Evolutionary conservation across 23 tunicate genomes (phyloP), one percentile per base, ranked within the genome.

Genomic region (Oikopleura vanhoeffeni): DNA sequence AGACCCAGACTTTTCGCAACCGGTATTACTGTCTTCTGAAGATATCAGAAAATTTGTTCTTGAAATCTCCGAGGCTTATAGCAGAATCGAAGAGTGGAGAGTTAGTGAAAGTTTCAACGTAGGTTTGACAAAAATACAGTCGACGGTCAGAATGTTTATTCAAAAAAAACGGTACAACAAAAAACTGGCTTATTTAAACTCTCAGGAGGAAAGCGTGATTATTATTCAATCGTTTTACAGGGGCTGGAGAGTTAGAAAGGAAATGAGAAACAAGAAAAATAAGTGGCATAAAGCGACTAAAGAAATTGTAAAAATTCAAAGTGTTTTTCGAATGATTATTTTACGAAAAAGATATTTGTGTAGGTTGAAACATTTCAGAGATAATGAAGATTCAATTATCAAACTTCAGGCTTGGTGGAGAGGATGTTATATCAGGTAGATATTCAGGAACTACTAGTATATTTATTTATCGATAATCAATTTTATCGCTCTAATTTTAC

Each of bases 361-460:
- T 34, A 85, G 98, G 83, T 49, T 88, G 76, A 40, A 86, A 0
- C 90, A 86, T 84, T 93, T 90, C 91, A 84, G 88, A 64, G 91
- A 90, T 41, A 86, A 90, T 76, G 98, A 88, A 86, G 85, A 87
- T 41, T 76, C 87, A 41, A 86, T 93, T 39, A 76, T 93, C 35
- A 89, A 90, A 85, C 76, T 93, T 1, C 98, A 93, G 83, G 85
- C 98, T 0, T 90, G 60, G 60, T 49, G 60, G 60, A 49, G 60
- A 49, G 18, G 60, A 8, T 49, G 60, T 49, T 18, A 49, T 18
- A 8, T 49, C n/a, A n/a, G n/a, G n/a, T n/a, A n/a, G n/a, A n/a
- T n/a, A n/a, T n/a, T n/a, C n/a, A n/a, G n/a, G n/a, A n/a, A n/a
- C n/a, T n/a, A n/a, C n/a, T n/a, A n/a, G n/a, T n/a, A n/a, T n/a